These are phyloP conservation scores for Talpa occidentalis DNA, from an alignment of 2,113 vertebrate species.

Conservation along the genomic window DNA sequence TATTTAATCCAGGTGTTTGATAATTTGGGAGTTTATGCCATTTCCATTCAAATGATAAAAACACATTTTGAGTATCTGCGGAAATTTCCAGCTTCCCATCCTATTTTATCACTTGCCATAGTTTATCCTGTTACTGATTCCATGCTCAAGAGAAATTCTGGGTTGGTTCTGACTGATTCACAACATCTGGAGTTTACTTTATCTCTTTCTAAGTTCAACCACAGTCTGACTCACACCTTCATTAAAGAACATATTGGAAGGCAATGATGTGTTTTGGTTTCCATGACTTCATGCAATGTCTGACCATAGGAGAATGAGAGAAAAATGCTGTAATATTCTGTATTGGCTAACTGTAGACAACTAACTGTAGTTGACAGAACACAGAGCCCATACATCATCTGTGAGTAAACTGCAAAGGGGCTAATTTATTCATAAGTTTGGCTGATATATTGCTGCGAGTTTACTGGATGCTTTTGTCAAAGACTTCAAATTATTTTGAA, in stretches of 20 bases:
- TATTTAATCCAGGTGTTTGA: constrained; percentile 62
- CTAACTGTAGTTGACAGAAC: background rate
- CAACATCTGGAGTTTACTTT: constrained; percentile 50
- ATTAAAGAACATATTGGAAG: constrained; percentile 11
- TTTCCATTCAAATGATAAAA: constrained; percentile 64
- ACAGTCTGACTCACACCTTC: constrained; percentile 26
- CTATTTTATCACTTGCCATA: constrained; percentile 62
- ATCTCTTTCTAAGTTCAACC: constrained; percentile 30
- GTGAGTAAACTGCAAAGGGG: background rate
- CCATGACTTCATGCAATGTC: constrained; percentile 4
- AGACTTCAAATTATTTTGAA: constrained; percentile 37
- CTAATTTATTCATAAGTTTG: background rate
- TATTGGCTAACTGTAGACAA: background rate
- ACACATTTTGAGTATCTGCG: constrained; percentile 31
- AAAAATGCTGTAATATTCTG: background rate
- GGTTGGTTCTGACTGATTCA: constrained; percentile 16
- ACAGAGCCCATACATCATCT: background rate
- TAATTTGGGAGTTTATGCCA: constrained; percentile 41
- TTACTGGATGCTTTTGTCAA: constrained; percentile 34
- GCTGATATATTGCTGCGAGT: background rate
- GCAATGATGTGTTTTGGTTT: constrained; percentile 53
- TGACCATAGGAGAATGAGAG: constrained; percentile 33
- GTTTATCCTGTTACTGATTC: constrained; percentile 43
- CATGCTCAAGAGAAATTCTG: constrained; percentile 5
- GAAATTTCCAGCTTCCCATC: constrained; percentile 34